Evolutionary conservation across 1,140 invertebrate genomes (phyloP).

Genomic region (Drosophila aff.): DNA sequence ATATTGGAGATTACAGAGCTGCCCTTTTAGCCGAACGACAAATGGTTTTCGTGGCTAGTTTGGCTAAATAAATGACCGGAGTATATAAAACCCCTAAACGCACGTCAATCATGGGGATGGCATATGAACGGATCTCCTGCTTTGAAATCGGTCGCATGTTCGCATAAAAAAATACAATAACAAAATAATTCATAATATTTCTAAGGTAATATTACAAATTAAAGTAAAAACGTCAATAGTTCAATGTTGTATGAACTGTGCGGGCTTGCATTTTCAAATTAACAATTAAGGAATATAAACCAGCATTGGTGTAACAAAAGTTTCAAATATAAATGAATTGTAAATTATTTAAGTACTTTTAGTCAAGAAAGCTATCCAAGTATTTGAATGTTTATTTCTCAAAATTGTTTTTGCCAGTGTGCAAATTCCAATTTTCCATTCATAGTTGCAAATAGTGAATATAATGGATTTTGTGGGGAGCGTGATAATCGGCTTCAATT

Average conservation of each 20-base stretch:
- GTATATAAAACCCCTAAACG: not conserved
- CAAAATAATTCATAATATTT: not conserved
- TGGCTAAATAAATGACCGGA: slow-evolving; percentile 18
- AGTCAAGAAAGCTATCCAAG: not conserved
- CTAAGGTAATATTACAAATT: not conserved
- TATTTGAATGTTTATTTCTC: not conserved
- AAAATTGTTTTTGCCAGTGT: not conserved
- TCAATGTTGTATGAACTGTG: slow-evolving; percentile 2
- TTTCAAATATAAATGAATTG: slow-evolving; percentile 25
- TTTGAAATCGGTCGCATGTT: not conserved
- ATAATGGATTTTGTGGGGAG: not conserved
- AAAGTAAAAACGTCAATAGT: not conserved
- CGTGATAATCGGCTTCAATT: not conserved
- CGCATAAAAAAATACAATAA: not conserved
- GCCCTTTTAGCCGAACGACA: slow-evolving; percentile 1
- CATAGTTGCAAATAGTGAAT: not conserved
- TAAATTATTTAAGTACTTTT: slow-evolving; percentile 44
- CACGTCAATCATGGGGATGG: slow-evolving; percentile 5
- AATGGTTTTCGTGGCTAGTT: not conserved
- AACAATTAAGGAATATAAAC: not conserved
- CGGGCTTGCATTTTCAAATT: slow-evolving; percentile 14
- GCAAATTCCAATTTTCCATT: not conserved
- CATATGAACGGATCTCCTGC: not conserved
- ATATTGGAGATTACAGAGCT: not conserved
- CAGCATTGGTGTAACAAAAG: not conserved